These are phyloP conservation scores for Rhaphigaster nebulosa DNA, from an alignment of 2,888 invertebrate genomes.

Conservation along the genomic window DNA sequence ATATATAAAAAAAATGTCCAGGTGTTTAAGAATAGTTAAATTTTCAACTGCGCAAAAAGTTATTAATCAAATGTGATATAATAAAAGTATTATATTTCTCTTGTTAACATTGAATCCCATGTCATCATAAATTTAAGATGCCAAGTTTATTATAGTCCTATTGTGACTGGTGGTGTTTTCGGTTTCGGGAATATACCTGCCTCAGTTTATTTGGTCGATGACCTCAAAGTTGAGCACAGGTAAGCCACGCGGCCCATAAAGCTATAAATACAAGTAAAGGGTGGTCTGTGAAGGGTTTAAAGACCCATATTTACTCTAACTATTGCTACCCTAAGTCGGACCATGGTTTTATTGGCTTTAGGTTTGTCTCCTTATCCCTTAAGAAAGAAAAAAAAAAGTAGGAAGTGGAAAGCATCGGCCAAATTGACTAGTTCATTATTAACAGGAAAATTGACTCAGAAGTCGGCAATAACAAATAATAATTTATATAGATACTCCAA, in stretches of 20 bases:
- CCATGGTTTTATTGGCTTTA: background rate
- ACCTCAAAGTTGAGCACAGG: background rate
- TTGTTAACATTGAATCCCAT: too few species aligned
- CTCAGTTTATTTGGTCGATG: background rate
- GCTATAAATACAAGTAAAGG: background rate
- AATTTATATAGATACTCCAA: too few species aligned
- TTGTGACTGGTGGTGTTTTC: background rate
- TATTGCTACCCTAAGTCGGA: background rate
- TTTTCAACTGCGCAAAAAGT: too few species aligned
- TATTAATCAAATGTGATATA: too few species aligned
- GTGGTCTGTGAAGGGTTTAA: background rate
- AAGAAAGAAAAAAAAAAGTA: too few species aligned
- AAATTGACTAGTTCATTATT: too few species aligned
- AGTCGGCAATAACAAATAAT: too few species aligned
- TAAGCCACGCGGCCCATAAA: background rate
- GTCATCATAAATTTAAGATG: background rate
- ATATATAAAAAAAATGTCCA: too few species aligned
- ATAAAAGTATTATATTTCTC: background rate
- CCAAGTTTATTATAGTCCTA: background rate
- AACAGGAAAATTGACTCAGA: too few species aligned
- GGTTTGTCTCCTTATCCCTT: background rate
- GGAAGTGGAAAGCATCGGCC: too few species aligned
- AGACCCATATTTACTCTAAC: background rate
- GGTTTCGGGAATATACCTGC: background rate
- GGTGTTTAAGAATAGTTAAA: too few species aligned